A percentile compares a stretch with the other conserved stretches of the same genome.
Conservation (phyloP, 2,797 vertebrate genomes). For the Lophius americanus region DNA sequence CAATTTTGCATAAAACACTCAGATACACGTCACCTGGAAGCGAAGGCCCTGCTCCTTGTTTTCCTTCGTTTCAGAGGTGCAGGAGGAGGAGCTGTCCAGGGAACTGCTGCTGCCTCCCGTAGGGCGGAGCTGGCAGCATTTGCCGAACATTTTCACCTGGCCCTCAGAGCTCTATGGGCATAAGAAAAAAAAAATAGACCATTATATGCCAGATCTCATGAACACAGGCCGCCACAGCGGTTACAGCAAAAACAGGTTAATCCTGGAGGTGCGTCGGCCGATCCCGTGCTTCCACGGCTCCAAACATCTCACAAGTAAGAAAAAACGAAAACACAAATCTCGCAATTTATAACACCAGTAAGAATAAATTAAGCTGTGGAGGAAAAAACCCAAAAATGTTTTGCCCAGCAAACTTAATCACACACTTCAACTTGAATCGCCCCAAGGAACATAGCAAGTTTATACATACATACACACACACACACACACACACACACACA, state of each 20-base stretch:
- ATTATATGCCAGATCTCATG: not conserved
- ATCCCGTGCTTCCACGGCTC: too few species aligned
- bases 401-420: too few species aligned
- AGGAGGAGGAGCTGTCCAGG: slow-evolving; percentile 91
- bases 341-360: too few species aligned
- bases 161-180: slow-evolving; percentile 86
- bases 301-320: too few species aligned
- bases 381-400: too few species aligned
- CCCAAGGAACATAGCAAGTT: too few species aligned
- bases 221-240: not conserved
- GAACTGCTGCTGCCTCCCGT: slow-evolving; percentile 95
- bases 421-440: too few species aligned
- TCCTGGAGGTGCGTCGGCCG: too few species aligned
- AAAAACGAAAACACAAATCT: too few species aligned
- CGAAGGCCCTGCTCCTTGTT: slow-evolving; percentile 84
- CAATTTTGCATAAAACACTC: not conserved
- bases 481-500: too few species aligned
- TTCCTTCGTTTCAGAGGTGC: slow-evolving; percentile 88
- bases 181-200: not conserved
- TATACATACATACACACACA: too few species aligned
- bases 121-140: slow-evolving; percentile 92
- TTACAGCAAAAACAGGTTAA: not conserved
- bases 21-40: slow-evolving; percentile 71
- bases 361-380: too few species aligned
- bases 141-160: slow-evolving; percentile 91